Conservation (phyloP, 2,888 invertebrate genomes). For the Pyrochroa serraticornis region DNA sequence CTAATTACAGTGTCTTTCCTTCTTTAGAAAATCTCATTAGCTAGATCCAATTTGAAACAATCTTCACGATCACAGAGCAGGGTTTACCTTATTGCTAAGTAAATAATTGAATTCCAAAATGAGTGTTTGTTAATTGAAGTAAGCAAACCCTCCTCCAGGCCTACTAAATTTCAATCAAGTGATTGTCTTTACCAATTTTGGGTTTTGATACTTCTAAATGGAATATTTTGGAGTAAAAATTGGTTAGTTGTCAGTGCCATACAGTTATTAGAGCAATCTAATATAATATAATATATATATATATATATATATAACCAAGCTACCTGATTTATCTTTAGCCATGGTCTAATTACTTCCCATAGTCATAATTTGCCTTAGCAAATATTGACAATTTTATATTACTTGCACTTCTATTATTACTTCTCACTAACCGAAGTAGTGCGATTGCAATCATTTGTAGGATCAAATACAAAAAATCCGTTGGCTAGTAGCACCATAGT, state of each 20-base stretch:
- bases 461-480: background rate
- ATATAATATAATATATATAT: no score
- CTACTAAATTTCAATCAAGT: no score
- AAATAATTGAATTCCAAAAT: constrained; percentile 1
- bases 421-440: constrained; percentile 27
- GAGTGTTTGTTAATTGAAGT: no score
- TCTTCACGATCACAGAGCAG: constrained; percentile 1
- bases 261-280: no score
- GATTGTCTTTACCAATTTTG: no score
- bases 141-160: no score
- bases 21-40: background rate
- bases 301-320: no score
- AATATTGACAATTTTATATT: constrained; percentile 40
- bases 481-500: no score
- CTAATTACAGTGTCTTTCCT: constrained; percentile 3
- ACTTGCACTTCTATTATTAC: constrained; percentile 39
- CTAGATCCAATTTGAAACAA: background rate
- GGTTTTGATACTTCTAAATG: no score
- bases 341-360: constrained; percentile 33
- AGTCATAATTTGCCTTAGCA: constrained; percentile 35
- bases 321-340: constrained; percentile 24
- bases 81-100: constrained; percentile 1
- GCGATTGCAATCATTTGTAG: constrained; percentile 19
- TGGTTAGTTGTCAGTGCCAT: no score
- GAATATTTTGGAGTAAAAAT: no score